Base-by-base conservation (phyloP, 1,140 invertebrate species). In the Euura lappo region DNA sequence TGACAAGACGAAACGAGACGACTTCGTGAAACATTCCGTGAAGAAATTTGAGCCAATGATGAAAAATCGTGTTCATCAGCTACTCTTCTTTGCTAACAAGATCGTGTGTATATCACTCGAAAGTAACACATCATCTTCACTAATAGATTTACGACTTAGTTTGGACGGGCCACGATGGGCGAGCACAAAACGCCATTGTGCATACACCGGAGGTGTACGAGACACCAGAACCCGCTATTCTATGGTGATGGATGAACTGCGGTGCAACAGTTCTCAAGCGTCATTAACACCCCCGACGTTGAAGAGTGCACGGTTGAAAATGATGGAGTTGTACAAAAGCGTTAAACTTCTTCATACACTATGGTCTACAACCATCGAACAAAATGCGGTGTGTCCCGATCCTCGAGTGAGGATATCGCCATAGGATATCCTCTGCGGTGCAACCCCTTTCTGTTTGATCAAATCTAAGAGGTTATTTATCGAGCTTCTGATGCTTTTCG, bases 261-360 rank as follows among this genome's bases (percentile, higher is more conserved):
- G 1, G 28, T 28, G 28, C 28, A 28, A 28, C 28, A 28, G 51
- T n/a, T 60, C 51, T 60, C 51, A n/a, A 60, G 51, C 51, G 51
- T 60, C 51, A 60, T 60, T 60, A 60, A 60, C 51, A 60, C 51
- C 51, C 51, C 51, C 3, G 51, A 28, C 28, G 28, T 28, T 6
- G 51, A 28, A 28, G 28, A 28, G 28, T 28, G 28, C 28, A 60
- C 13, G 51, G 13, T 8, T 60, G 51, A n/a, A 60, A 60, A 60
- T 60, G 51, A 60, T 60, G 51, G 51, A 60, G 51, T 60, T 60
- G 51, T 60, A 60, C 51, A 60, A 60, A 60, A 60, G 51, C 51
- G 51, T 60, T 60, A 60, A 60, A 60, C 51, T 8, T n/a, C 51
- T 8, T n/a, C 13, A 5, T n/a, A 60, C 28, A 28, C 28, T 28